These are phyloP conservation scores for Caenorhabditis latens DNA, from an alignment of 1,140 invertebrate genomes.

Conservation along the genomic window DNA sequence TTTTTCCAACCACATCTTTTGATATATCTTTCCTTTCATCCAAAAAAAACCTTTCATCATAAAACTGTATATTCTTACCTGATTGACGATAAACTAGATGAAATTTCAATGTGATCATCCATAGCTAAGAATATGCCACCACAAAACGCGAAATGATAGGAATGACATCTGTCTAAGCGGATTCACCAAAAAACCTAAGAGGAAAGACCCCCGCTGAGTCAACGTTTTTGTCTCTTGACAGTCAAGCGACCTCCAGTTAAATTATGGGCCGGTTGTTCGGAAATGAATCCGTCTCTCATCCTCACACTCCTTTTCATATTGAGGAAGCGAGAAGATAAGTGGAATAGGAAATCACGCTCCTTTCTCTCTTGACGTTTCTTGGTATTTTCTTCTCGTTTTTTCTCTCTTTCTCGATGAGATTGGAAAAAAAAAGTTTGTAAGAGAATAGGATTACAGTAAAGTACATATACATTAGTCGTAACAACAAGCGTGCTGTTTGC, in stretches of 20 bases:
- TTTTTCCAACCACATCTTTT: no score
- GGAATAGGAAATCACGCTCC: conserved; percentile 53
- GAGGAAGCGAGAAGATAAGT: conserved; percentile 52
- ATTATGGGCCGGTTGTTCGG: conserved; percentile 53
- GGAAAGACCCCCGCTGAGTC: conserved; percentile 50
- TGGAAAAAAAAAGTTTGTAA: conserved; percentile 28
- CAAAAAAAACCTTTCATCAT: no score
- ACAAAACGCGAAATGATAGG: conserved; percentile 42
- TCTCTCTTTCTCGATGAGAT: conserved; percentile 28
- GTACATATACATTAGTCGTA: conserved; percentile 53
- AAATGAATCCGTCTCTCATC: conserved; percentile 34
- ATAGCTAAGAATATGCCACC: conserved; percentile 33
- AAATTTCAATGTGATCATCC: conserved; percentile 38
- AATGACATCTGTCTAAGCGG: conserved; percentile 56
- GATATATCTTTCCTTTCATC: not conserved
- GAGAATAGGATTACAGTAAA: conserved; percentile 54
- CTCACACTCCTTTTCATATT: conserved; percentile 38
- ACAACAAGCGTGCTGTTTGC: conserved; percentile 54
- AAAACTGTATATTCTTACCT: conserved; percentile 15
- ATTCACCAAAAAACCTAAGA: conserved; percentile 42
- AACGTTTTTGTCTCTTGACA: conserved; percentile 54
- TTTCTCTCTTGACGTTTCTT: conserved; percentile 29
- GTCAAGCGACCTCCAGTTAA: conserved; percentile 53
- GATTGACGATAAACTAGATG: conserved; percentile 32
- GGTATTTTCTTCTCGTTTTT: conserved; percentile 17